Evolutionary conservation across 2,888 invertebrate species (phyloP), one percentile per base, ranked within the genome.

Genomic region (Nematopogon swammerdamellus): DNA sequence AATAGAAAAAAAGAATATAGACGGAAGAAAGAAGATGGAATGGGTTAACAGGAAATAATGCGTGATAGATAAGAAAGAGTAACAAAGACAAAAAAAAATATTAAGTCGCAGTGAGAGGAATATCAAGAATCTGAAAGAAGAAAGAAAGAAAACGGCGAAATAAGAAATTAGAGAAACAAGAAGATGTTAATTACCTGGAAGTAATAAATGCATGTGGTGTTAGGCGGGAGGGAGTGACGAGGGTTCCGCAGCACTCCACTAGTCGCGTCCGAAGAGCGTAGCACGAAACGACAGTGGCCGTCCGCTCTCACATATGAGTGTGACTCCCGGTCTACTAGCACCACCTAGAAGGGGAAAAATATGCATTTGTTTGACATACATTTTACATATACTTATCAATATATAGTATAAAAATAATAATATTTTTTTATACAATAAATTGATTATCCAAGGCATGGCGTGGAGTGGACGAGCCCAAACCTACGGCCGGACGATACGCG

Each of bases 151-250:
- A n/a, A n/a, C n/a, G n/a, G n/a, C n/a, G n/a, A n/a, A n/a, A n/a
- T n/a, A n/a, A n/a, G n/a, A n/a, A n/a, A n/a, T n/a, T n/a, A n/a
- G n/a, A n/a, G n/a, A 25, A 25, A 25, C 25, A 25, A 25, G 25
- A 4, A 25, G 8, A 25, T 25, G 4, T 25, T 25, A 52, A 57
- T 56, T 61, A 81, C 82, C 67, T 82, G 82, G 63, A 91, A 90
- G 63, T 87, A 87, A 68, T 91, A 91, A 53, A 88, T 85, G 65
- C 92, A 92, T 5, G 90, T 90, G 1, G 91, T 90, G 68, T 91
- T 91, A 2, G 91, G 89, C 0, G 91, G 90, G 50, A 91, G 71
- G 1, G 90, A 88, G 67, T 91, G 91, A 47, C 85, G 76, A 2
- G 91, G 91, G 65, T 89, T 90, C 62, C 88, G 85, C 48, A 91